Evolutionary conservation across 2,797 vertebrate species (phyloP), one percentile per base, ranked within the genome.

Genomic region (Discoglossus pictus): DNA sequence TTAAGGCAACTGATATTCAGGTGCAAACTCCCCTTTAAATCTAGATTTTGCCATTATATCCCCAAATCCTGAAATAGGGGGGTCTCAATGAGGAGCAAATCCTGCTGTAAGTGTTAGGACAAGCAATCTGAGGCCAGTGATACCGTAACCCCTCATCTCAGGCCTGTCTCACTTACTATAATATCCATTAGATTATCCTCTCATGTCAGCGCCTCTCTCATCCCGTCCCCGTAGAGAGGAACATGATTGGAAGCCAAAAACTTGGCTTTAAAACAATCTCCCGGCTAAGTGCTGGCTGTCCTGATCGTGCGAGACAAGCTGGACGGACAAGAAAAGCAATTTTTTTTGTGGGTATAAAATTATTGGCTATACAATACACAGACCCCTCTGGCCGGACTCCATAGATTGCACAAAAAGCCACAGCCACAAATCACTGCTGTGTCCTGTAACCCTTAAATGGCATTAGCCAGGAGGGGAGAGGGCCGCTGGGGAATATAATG

Each of bases 241-340:
- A 38, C 52, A 55, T 55, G 52, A 55, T 39, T 18, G 8, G 17
- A 7, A 38, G 52, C 11, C 34, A 55, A 13, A n/a, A 55, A 39
- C 34, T 38, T 38, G 52, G 52, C 52, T 55, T 55, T 55, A 55
- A 6, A 38, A 20, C 34, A 55, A 55, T 55, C 52, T 55, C 34
- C 6, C 17, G 6, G 52, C 52, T 54, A 54, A 54, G 16, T 15
- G 52, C 52, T 6, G 18, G 17, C 15, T 25, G 16, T 23, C 23
- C 23, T 3, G 13, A 31, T 31, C 27, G 8, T 31, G 27, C 27
- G 11, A 54, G 15, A 34, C 27, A 17, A 38, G 5, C 12, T 12
- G 8, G 15, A 50, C 10, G 47, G 34, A 7, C 15, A 11, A 4
- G 34, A 6, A 38, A 38, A 39, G 16, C 17, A 6, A n/a, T 5